A percentile compares a stretch with the other conserved stretches of the same genome.
Conservation (phyloP, 2,888 invertebrate species). For the Hemaris fuciformis region DNA sequence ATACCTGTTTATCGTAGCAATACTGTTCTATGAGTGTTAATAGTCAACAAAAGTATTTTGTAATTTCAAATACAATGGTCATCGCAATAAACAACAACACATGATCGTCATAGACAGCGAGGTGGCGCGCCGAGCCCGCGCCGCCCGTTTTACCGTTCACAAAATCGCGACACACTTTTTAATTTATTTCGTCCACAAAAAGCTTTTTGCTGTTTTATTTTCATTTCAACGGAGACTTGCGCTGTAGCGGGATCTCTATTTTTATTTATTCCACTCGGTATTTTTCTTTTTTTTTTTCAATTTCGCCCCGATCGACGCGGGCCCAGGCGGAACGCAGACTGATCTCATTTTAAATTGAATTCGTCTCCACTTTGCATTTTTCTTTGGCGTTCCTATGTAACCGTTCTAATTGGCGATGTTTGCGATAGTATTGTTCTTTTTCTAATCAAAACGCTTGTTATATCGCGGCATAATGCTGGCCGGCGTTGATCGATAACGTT, state of each 20-base stretch:
- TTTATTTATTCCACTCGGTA: constrained; percentile 74
- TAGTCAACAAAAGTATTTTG: neutral
- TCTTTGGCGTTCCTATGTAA: constrained; percentile 60
- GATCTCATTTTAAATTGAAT: constrained; percentile 79
- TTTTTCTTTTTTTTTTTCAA: constrained; percentile 71
- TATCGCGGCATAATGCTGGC: constrained; percentile 45
- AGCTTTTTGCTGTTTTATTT: constrained; percentile 78
- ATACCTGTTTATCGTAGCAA: neutral
- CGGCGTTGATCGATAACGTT: constrained; percentile 56
- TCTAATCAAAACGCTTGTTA: constrained; percentile 54
- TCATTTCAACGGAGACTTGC: constrained; percentile 81
- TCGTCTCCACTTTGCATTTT: constrained; percentile 70
- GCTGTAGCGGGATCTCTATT: constrained; percentile 80
- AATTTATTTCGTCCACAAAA: constrained; percentile 81
- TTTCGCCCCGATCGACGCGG: constrained; percentile 76
- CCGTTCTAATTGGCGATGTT: constrained; percentile 76
- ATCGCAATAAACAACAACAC: constrained; percentile 37
- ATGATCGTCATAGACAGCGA: constrained; percentile 50
- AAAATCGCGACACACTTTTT: constrained; percentile 79
- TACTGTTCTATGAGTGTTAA: neutral
- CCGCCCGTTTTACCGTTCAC: constrained; percentile 51
- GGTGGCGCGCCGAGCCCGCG: constrained; percentile 26
- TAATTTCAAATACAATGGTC: constrained; percentile 24
- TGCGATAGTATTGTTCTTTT: constrained; percentile 67
- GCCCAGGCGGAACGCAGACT: constrained; percentile 73